Conservation (phyloP, 2,888 invertebrate genomes). For the Chesias legatella region DNA sequence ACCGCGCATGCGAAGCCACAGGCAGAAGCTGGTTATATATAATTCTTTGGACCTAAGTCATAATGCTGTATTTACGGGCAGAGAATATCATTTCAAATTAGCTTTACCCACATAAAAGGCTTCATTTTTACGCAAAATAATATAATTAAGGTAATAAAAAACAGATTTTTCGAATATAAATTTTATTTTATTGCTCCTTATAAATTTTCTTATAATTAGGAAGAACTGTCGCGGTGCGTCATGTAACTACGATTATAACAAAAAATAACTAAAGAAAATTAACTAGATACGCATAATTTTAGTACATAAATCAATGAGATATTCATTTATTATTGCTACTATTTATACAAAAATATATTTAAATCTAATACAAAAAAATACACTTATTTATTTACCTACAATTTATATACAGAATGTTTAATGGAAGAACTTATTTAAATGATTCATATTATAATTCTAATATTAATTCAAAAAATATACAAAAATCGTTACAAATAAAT, state of each 20-base stretch:
- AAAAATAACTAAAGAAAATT: slow-evolving; percentile 52
- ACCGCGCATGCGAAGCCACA: no score
- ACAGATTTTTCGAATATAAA: slow-evolving; percentile 59
- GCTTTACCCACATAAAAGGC: no score
- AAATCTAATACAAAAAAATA: slow-evolving; percentile 41
- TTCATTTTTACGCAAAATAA: no score
- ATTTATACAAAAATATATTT: slow-evolving; percentile 65
- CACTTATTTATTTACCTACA: slow-evolving; percentile 49
- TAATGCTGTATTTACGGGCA: no score
- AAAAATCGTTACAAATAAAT: slow-evolving; percentile 77
- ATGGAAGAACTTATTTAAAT: slow-evolving; percentile 62
- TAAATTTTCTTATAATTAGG: slow-evolving; percentile 76
- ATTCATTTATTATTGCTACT: slow-evolving; percentile 59
- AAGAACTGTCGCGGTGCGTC: slow-evolving; percentile 74
- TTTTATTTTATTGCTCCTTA: slow-evolving; percentile 77
- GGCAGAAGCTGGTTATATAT: no score
- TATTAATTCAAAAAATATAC: slow-evolving; percentile 62
- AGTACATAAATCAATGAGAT: slow-evolving; percentile 70
- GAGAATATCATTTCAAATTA: no score
- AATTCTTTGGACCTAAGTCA: no score
- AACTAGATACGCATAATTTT: slow-evolving; percentile 51
- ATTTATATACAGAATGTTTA: slow-evolving; percentile 70
- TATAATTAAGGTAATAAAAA: no score
- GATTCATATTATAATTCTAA: slow-evolving; percentile 43
- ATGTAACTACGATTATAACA: slow-evolving; percentile 56